Conservation (phyloP, 2,888 invertebrate genomes). For the Acronicta leporina region DNA sequence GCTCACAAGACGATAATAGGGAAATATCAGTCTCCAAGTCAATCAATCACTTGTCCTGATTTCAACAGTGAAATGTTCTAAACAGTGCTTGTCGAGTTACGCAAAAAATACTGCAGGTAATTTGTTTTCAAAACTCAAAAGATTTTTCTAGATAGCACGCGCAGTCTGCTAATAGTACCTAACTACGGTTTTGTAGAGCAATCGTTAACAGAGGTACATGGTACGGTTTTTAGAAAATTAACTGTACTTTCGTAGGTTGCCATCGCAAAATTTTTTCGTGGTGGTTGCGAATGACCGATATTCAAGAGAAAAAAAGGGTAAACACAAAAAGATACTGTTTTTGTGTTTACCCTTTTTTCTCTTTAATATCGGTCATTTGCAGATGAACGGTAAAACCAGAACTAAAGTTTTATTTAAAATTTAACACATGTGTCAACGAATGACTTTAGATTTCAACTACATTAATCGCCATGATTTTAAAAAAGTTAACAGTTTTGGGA, state of each 20-base stretch:
- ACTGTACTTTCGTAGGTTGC: conserved; percentile 38
- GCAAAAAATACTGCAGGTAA: conserved; percentile 18
- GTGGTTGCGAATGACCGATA: no score
- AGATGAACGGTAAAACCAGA: conserved; percentile 20
- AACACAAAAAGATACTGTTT: no score
- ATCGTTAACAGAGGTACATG: conserved; percentile 4
- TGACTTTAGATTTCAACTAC: background rate
- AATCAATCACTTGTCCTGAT: conserved; percentile 54
- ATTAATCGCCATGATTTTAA: conserved; percentile 26
- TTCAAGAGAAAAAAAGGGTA: no score
- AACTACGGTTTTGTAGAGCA: conserved; percentile 27
- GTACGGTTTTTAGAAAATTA: conserved; percentile 39
- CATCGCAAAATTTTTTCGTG: conserved; percentile 21
- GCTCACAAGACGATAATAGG: conserved; percentile 45
- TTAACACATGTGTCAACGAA: background rate
- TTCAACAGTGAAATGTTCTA: conserved; percentile 28
- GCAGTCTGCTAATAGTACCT: conserved; percentile 12
- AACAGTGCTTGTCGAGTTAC: conserved; percentile 8
- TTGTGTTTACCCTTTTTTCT: conserved; percentile 32
- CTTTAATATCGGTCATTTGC: conserved; percentile 11
- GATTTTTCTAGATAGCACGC: conserved; percentile 18
- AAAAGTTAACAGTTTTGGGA: conserved; percentile 25
- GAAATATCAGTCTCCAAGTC: conserved; percentile 47
- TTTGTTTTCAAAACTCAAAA: background rate
- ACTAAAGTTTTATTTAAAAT: conserved; percentile 13